Evolutionary conservation across 2,113 vertebrate genomes (phyloP), one percentile per base, ranked within the genome.

Genomic region (Nannospalax galili): DNA sequence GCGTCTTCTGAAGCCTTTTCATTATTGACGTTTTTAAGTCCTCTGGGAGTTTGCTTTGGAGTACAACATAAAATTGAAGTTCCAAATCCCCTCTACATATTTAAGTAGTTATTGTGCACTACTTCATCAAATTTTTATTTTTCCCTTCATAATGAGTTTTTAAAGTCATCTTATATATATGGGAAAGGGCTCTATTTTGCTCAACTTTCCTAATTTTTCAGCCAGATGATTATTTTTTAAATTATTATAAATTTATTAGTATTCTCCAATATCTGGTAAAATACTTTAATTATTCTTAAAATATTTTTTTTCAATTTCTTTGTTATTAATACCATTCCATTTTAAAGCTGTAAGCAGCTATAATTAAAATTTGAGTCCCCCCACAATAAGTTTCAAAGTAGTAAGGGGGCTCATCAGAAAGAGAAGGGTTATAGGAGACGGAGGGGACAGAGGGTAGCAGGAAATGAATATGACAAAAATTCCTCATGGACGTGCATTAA

Each of bases 21-120:
- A 88, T 85, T 92, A 60, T 92, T 92, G 69, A 78, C 35, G 45
- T 28, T 74, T 92, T 93, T 91, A 62, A 8, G 60, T 85, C n/a
- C 20, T 60, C 24, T 16, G 75, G 65, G 30, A 93, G 80, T 96
- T 90, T 84, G 26, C 40, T 92, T 93, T 79, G 45, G 42, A 72
- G 20, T 73, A 20, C 7, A 37, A 8, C 35, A 35, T 75, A 15
- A 75, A 69, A 7, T 73, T 90, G n/a, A 11, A 28, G 40, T 28
- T 52, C 48, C 45, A 87, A 20, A 11, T 40, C 5, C 26, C 2
- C 64, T 70, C 35, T 95, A 92, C 92, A 94, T 93, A 73, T 64
- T 64, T 87, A 86, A 86, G 22, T 58, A 70, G 1, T 82, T 93
- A 67, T 73, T 86, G 40, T 58, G 81, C 58, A 58, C 35, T 35